phyloP scores from a whole-genome alignment of 1,140 invertebrate species.

The Stenopsyche tienmushanensis region DNA sequence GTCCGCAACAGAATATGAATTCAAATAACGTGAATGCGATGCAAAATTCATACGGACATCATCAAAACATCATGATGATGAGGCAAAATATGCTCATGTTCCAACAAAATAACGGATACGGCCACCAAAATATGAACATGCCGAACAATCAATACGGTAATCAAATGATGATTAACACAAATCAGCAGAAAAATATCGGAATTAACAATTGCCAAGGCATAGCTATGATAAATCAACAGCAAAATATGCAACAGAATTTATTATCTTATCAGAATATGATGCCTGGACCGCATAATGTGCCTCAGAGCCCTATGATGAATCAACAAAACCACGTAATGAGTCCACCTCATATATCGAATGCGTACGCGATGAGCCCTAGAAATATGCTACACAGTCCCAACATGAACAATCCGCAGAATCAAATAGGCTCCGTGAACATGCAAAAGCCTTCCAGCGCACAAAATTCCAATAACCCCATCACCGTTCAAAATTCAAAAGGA shows the following conservation, averaged over 20 bases:
- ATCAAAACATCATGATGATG: conserved; percentile 11
- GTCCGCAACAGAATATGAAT: conserved; percentile 8
- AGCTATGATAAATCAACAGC: conserved; percentile 14
- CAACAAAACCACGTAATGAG: conserved; percentile 36
- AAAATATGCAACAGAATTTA: conserved; percentile 48
- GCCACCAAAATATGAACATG: conserved; percentile 29
- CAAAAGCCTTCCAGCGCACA: no score
- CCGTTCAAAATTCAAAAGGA: conserved; percentile 11
- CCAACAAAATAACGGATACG: conserved; percentile 9
- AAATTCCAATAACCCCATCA: no score
- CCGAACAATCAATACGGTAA: conserved; percentile 11
- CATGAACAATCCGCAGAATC: not conserved
- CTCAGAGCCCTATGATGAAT: conserved; percentile 42
- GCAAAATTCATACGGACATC: not conserved
- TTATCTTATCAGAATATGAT: conserved; percentile 43
- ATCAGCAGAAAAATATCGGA: no score
- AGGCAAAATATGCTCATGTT: conserved; percentile 34
- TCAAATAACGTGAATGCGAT: not conserved
- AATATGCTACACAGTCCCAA: conserved; percentile 46
- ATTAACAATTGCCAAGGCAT: no score
- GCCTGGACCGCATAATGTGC: conserved; percentile 21
- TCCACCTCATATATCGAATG: conserved; percentile 8
- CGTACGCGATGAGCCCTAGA: conserved; percentile 50
- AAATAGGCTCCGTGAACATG: not conserved
- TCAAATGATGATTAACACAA: conserved; percentile 34